These are phyloP conservation scores for Entomobrya proxima DNA, from an alignment of 2,888 invertebrate species.

Conservation along the genomic window DNA sequence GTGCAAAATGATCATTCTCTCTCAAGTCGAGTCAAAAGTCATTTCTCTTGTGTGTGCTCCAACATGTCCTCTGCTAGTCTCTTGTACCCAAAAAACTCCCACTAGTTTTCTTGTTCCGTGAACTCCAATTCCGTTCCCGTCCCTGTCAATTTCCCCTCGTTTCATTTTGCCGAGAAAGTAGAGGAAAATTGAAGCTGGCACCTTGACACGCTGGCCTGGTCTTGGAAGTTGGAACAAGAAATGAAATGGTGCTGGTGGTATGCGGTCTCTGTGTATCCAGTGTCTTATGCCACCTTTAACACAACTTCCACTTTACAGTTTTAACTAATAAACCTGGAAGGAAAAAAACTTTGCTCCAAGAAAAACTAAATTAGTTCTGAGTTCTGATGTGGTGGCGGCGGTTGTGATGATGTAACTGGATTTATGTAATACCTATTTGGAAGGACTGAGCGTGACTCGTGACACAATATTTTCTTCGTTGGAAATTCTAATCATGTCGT, in stretches of 20 bases:
- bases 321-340: background rate
- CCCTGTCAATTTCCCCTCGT: conserved; percentile 32
- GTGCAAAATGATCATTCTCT: conserved; percentile 23
- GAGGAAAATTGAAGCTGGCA: conserved; percentile 42
- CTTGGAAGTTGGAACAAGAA: no score
- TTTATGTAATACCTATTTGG: background rate
- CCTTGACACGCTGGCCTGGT: conserved; percentile 12
- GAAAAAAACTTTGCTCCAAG: no score
- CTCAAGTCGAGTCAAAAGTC: background rate
- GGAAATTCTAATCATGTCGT: conserved; percentile 47
- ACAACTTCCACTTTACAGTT: background rate
- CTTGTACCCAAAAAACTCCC: background rate
- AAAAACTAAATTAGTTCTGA: background rate
- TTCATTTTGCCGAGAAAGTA: background rate
- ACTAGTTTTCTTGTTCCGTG: background rate
- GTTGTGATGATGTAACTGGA: background rate
- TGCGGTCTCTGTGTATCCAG: background rate
- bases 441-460: background rate
- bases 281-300: background rate
- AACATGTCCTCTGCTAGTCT: background rate
- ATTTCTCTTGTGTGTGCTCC: background rate
- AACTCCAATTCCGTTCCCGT: conserved; percentile 22
- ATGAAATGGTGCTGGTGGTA: background rate
- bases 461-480: background rate
- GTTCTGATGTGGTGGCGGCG: background rate